Conservation (phyloP, 2,888 invertebrate genomes). For the Hirudinaria manillensis region DNA sequence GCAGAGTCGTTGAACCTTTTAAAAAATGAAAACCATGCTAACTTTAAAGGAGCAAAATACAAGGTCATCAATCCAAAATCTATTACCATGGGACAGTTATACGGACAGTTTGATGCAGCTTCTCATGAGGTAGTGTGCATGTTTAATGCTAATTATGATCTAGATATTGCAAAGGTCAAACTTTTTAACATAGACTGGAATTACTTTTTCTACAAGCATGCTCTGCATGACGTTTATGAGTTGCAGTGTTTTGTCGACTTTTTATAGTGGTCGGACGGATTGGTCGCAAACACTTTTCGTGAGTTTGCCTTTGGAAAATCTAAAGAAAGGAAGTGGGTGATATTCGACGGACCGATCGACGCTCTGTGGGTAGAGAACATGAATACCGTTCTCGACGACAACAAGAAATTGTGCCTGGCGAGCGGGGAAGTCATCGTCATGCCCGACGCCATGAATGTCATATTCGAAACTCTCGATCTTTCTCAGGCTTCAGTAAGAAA, state of each 20-base stretch:
- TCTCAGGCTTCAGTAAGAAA: conserved; percentile 61
- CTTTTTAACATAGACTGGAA: too few species aligned
- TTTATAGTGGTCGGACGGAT: conserved; percentile 66
- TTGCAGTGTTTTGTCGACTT: neutral
- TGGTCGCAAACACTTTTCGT: conserved; percentile 55
- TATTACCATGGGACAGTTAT: conserved; percentile 84
- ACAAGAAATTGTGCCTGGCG: conserved; percentile 70
- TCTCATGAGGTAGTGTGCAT: conserved; percentile 70
- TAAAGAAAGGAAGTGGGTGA: conserved; percentile 77
- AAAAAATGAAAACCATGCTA: conserved; percentile 48
- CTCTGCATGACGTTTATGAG: neutral
- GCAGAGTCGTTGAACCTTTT: conserved; percentile 70
- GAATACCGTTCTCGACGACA: conserved; percentile 56
- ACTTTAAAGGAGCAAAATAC: conserved; percentile 62
- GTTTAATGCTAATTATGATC: neutral
- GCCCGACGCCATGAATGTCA: conserved; percentile 77
- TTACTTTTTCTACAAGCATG: neutral
- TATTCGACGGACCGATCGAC: conserved; percentile 59
- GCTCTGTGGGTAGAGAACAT: conserved; percentile 56
- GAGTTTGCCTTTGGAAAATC: conserved; percentile 65
- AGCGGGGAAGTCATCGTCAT: conserved; percentile 92
- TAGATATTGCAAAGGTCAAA: too few species aligned
- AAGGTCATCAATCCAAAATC: conserved; percentile 84
- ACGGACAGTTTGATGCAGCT: conserved; percentile 82
- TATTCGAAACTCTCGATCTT: conserved; percentile 91